Conservation (phyloP, 1,140 invertebrate species). For the Ptiloglossa arizonensis region DNA sequence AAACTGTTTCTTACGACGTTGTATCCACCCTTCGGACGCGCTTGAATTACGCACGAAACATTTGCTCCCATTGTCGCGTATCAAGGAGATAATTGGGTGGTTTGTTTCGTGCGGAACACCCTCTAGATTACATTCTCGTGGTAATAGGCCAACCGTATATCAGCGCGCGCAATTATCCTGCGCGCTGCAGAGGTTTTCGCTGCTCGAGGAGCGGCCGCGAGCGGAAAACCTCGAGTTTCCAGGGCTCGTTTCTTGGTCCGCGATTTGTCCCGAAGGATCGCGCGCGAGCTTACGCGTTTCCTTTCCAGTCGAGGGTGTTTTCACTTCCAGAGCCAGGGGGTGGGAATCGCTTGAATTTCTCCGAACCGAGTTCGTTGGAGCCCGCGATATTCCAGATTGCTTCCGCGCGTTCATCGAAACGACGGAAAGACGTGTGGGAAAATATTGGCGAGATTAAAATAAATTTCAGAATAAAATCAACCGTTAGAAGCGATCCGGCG, state of each 20-base stretch:
- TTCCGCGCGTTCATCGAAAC: too few relatives aligned
- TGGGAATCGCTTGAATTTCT: background rate
- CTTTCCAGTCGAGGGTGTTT: background rate
- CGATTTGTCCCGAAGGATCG: slow-evolving; percentile 8
- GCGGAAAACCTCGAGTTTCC: background rate
- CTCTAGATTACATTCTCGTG: slow-evolving; percentile 46
- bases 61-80: too few relatives aligned
- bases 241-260: background rate
- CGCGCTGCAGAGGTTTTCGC: slow-evolving; percentile 46
- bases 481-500: too few relatives aligned
- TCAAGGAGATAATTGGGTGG: too few relatives aligned
- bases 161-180: slow-evolving; percentile 74
- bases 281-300: background rate
- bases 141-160: slow-evolving; percentile 74
- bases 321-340: background rate
- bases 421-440: too few relatives aligned
- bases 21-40: too few relatives aligned
- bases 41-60: too few relatives aligned
- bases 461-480: too few relatives aligned
- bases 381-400: background rate
- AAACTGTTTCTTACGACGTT: too few relatives aligned
- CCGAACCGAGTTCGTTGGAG: background rate
- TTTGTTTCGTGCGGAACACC: too few relatives aligned
- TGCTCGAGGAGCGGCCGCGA: background rate
- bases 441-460: too few relatives aligned